These are phyloP conservation scores for Isurus oxyrinchus DNA, from an alignment of 2,113 vertebrate species.

Conservation along the genomic window DNA sequence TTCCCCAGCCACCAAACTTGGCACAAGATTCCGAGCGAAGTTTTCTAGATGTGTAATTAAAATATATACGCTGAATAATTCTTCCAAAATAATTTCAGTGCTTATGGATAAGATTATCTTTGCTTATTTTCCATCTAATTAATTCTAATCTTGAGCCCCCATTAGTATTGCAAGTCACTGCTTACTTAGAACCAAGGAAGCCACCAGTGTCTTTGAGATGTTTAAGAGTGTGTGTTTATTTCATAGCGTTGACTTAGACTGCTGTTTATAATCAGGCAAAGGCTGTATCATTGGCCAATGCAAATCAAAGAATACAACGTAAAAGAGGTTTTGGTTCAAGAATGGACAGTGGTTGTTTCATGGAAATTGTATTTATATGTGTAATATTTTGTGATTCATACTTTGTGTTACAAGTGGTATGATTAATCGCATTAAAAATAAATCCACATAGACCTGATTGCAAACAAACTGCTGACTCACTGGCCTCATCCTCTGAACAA, in stretches of 20 bases:
- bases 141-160: not conserved
- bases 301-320: not conserved
- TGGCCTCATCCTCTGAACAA: not conserved
- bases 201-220: not conserved
- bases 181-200: not conserved
- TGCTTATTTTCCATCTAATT: not conserved
- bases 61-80: no score
- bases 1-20: no score
- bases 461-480: not conserved
- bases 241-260: not conserved
- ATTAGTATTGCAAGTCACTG: not conserved
- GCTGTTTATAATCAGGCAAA: not conserved
- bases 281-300: not conserved
- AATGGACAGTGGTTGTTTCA: not conserved
- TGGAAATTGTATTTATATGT: not conserved
- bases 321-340: not conserved
- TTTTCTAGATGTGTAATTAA: no score
- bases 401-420: not conserved
- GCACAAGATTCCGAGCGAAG: no score
- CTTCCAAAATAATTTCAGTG: not conserved
- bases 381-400: constrained; percentile 16
- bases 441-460: not conserved
- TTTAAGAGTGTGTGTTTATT: not conserved
- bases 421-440: not conserved
- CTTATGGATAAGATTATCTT: no score